Evolutionary conservation across 2,113 vertebrate genomes (phyloP), one percentile per base, ranked within the genome.

Genomic region (Elgaria multicarinata): DNA sequence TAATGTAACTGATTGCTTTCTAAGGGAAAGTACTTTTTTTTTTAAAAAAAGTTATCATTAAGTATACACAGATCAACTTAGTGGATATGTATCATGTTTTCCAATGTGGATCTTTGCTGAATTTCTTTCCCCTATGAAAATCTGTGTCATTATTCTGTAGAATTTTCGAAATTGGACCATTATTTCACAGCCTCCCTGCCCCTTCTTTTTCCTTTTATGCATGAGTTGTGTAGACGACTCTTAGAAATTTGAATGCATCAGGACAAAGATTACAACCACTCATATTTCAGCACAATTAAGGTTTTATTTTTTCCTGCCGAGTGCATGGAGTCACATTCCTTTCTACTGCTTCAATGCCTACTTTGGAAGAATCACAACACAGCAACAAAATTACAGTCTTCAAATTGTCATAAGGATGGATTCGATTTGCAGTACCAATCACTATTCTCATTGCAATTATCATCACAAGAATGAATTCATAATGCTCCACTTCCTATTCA

Each of bases 401-500:
- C 64, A 93, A 89, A 89, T 83, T 95, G 90, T 93, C 92, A 86
- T 53, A 89, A 95, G 94, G 95, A 95, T 94, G 87, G 90, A 94
- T 96, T 94, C 92, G 84, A 91, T 95, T 94, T 95, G 92, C 94
- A 94, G 93, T 94, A 94, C 92, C 92, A 93, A 92, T 95, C 91
- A 90, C 89, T 91, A 89, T 85, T 94, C 92, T 94, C 91, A 89
- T 96, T 95, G 90, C 86, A 95, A 95, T 96, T 94, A 96, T 95
- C 91, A 91, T 94, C 93, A 95, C 89, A 91, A 94, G 93, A 90
- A 94, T 89, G 90, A 94, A 95, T 94, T 94, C 90, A 91, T 95
- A 95, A 95, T 93, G 90, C 89, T 83, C 88, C 83, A 85, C 95
- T 96, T 96, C 95, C 93, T 94, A 92, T 95, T 95, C 95, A 95